phyloP scores from a whole-genome alignment of 2,888 invertebrate genomes.

The Antitype chi region DNA sequence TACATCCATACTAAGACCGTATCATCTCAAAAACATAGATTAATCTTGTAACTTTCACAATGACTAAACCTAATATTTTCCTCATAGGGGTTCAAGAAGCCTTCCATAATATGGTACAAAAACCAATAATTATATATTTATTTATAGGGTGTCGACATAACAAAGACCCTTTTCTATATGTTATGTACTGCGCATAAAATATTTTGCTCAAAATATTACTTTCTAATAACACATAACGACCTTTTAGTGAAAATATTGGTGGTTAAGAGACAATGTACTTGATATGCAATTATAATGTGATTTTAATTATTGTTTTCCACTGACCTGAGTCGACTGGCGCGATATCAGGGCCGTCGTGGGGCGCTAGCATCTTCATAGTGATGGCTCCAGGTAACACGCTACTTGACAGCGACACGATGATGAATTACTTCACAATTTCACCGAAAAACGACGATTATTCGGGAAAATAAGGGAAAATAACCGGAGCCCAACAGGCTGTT shows the following conservation, averaged over 20 bases:
- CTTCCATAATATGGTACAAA: not conserved
- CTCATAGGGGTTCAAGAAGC: too few species aligned
- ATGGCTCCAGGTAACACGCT: slow-evolving; percentile 86
- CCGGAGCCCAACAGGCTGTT: slow-evolving; percentile 88
- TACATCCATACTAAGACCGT: not conserved
- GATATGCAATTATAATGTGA: slow-evolving; percentile 37
- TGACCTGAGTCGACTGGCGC: slow-evolving; percentile 89
- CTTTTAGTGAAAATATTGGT: not conserved
- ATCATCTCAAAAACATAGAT: not conserved
- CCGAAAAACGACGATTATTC: slow-evolving; percentile 73
- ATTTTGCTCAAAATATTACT: slow-evolving; percentile 4
- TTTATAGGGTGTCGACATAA: slow-evolving; percentile 56
- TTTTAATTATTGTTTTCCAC: slow-evolving; percentile 72
- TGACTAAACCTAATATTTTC: not conserved
- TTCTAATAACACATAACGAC: not conserved
- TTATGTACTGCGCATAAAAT: slow-evolving; percentile 46
- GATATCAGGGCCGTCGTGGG: slow-evolving; percentile 91
- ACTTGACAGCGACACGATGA: slow-evolving; percentile 87
- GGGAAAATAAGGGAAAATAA: slow-evolving; percentile 75
- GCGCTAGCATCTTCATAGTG: slow-evolving; percentile 88
- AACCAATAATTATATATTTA: slow-evolving; percentile 25
- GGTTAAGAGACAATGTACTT: not conserved
- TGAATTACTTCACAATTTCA: slow-evolving; percentile 73
- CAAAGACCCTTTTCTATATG: slow-evolving; percentile 39
- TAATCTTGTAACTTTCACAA: not conserved